Base-by-base conservation (phyloP, 2,797 vertebrate species). In the Karalla daura region DNA sequence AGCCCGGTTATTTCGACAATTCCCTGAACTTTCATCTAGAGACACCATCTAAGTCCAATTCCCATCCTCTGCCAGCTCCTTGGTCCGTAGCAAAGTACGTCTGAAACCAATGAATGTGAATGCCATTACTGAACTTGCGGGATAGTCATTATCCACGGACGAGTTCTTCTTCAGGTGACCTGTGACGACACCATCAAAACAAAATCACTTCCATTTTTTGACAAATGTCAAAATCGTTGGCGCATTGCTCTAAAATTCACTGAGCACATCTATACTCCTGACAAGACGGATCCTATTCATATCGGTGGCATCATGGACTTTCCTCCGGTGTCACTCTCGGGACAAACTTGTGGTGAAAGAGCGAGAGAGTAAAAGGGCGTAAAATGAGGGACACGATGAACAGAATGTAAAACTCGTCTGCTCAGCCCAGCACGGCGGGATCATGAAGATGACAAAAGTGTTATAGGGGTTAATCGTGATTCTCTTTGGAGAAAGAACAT, bases 121-220 rank as follows among this genome's bases (percentile, higher is more conserved):
- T 32, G 12, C 35, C 49, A 15, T 55, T 52, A 55, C 12, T 27
- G 21, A 44, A 33, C 21, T 36, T 28, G 8, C 33, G 30, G n/a
- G 15, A 21, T 6, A 61, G 36, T 63, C 33, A 47, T 77, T 52
- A 72, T 47, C 18, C 35, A 62, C 28, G 13, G 46, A 58, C 0
- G 14, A 49, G 46, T 47, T 32, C 17, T 47, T 13, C 20, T 54
- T 51, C 32, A 52, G 63, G 68, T 77, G 58, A 72, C 58, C 55
- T 71, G 56, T 44, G 30, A 21, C 10, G 8, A n/a, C 7, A n/a
- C n/a, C 40, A 32, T 67, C 44, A 62, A 62, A 39, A 51, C 17
- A 44, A 51, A 65, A 58, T 56, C 33, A 24, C 51, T 39, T 56
- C 18, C 36, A 62, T 35, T 62, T 56, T 40, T 35, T 67, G 63